These are phyloP conservation scores for Eupithecia vulgata DNA, from an alignment of 2,888 invertebrate species.

Conservation along the genomic window DNA sequence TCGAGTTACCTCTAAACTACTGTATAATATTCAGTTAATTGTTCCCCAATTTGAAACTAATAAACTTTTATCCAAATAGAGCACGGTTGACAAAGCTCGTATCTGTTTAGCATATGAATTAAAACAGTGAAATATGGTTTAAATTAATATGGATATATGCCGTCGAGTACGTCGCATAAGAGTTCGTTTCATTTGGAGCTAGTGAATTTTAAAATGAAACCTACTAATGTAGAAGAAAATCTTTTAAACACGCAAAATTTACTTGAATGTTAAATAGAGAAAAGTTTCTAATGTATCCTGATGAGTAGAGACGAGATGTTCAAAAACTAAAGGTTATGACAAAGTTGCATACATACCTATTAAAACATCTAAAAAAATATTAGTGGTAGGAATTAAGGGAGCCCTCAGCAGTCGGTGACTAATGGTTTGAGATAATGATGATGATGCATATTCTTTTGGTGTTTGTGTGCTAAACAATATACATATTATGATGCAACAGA, in stretches of 20 bases:
- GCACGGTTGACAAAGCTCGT: constrained; percentile 81
- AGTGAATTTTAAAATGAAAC: neutral
- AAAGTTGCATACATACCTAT: neutral
- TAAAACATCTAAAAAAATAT: neutral
- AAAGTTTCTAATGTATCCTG: no score
- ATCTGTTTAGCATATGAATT: constrained; percentile 92
- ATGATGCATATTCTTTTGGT: no score
- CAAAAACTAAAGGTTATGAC: no score
- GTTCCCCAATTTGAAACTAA: constrained; percentile 47
- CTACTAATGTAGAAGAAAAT: neutral
- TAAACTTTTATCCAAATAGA: constrained; percentile 58
- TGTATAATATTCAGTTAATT: constrained; percentile 11
- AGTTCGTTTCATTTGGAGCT: constrained; percentile 46
- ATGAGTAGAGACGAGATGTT: no score
- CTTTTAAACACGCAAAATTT: neutral
- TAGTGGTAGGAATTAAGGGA: neutral
- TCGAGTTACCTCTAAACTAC: neutral
- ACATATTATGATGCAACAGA: neutral
- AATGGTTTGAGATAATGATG: neutral
- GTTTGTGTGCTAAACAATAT: no score
- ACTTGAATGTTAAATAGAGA: no score
- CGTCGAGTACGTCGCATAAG: constrained; percentile 55
- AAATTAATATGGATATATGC: constrained; percentile 90
- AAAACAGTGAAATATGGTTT: constrained; percentile 90
- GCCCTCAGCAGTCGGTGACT: neutral